Base-by-base conservation (phyloP, 35 echinoderm and acorn worm species). In the Heliocidaris tuberculata region DNA sequence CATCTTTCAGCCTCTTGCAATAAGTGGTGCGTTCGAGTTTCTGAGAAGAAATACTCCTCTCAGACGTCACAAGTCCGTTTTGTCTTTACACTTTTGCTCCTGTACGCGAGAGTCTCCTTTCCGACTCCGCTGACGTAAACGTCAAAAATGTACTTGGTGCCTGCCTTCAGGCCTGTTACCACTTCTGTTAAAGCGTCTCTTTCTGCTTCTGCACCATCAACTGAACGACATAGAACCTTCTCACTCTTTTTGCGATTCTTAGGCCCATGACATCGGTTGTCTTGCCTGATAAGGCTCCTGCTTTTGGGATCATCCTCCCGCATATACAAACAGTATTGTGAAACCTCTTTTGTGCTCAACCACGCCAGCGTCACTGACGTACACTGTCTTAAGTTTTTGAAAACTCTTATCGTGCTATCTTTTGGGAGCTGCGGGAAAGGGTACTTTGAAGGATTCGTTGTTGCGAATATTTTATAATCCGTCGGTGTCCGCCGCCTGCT, bases 311-410 rank as follows among this genome's bases (percentile, higher is more conserved):
- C 86, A 10, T 98, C 97, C 87, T 96, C 96, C 50, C 98, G 94
- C 93, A 94, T 99, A 89, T 99, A 99, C 60, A 99, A 94, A 92
- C 98, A 99, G 87, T 99, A 99, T 60, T 99, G 97, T 24, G 98
- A 95, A 48, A 94, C 96, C 60, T 99, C 98, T 71, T 95, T 97
- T 24, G 98, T 97, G 48, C 94, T 97, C 60, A 97, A 95, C 98
- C 98, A 99, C 12, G 97, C 98, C 88, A 99, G 32, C 9, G 97
- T 99, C 21, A 99, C 94, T 21, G 98, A 99, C 85, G 95, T 95
- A 93, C 98, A 99, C 86, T 97, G 93, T 16, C 98, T 97, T 27
- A 99, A 94, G 88, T 96, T 99, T 93, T 97, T 96, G 94, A 94
- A 99, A 27, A 96, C 97, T 88, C 96, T 97, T 85, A 99, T 97